These are phyloP conservation scores for Larimichthys polyactis DNA, from an alignment of 2,113 vertebrate species.

Conservation along the genomic window DNA sequence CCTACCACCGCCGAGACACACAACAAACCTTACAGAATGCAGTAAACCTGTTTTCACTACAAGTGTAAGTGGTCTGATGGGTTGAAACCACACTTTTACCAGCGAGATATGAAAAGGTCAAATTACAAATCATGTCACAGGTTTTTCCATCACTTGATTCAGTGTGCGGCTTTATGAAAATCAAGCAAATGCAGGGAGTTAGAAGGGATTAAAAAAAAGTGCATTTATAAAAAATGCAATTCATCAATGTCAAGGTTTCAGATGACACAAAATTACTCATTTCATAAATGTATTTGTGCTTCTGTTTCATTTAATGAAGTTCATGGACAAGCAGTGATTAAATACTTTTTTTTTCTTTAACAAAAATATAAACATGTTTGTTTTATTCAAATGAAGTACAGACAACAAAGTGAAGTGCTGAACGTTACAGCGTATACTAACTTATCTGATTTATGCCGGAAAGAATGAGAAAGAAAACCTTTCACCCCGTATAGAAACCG, in stretches of 20 bases:
- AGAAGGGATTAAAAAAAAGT: not conserved
- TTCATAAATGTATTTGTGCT: constrained; percentile 36
- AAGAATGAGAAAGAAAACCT: constrained; percentile 20
- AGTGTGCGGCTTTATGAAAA: constrained; percentile 2
- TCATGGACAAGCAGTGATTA: constrained; percentile 52
- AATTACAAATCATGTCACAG: not conserved
- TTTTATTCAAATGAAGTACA: constrained; percentile 39
- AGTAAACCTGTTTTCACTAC: constrained; percentile 36
- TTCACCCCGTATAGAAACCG: constrained; percentile 30
- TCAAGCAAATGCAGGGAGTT: constrained; percentile 5
- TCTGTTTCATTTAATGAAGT: constrained; percentile 53
- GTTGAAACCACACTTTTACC: not conserved
- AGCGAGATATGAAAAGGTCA: constrained; percentile 20
- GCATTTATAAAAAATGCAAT: not conserved
- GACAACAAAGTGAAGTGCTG: constrained; percentile 32
- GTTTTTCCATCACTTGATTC: constrained; percentile 21
- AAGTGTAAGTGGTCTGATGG: constrained; percentile 7
- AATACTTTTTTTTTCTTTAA: constrained; percentile 33
- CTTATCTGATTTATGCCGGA: constrained; percentile 36
- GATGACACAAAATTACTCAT: constrained; percentile 23
- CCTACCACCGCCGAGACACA: constrained; percentile 43
- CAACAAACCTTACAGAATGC: constrained; percentile 51
- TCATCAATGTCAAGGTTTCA: constrained; percentile 8
- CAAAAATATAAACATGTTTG: constrained; percentile 51
- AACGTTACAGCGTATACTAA: constrained; percentile 8